A percentile compares a stretch with the other conserved stretches of the same genome.
phyloP scores from a whole-genome alignment of 2,113 vertebrate species.

The Rhea americana region DNA sequence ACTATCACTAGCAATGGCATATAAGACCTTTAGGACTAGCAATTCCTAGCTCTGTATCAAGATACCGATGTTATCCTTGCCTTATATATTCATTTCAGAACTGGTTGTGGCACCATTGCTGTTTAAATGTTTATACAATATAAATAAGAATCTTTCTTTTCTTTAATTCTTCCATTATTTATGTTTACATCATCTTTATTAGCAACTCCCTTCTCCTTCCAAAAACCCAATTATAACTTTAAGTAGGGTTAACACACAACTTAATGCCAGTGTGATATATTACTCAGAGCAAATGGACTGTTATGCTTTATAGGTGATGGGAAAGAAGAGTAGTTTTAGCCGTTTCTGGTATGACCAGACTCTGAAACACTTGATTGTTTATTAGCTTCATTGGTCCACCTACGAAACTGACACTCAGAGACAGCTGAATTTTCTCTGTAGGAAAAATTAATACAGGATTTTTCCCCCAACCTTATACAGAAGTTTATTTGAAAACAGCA shows the following conservation, averaged over 20 bases:
- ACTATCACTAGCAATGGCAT: rapidly evolving
- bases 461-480: background rate
- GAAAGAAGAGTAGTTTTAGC: background rate
- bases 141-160: background rate
- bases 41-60: background rate
- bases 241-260: background rate
- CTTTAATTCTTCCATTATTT: background rate
- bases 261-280: background rate
- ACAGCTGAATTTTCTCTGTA: background rate
- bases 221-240: background rate
- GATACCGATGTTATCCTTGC: background rate
- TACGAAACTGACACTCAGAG: background rate
- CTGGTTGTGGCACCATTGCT: background rate
- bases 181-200: background rate
- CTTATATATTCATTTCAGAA: rapidly evolving
- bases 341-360: background rate
- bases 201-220: background rate
- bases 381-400: background rate
- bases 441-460: rapidly evolving
- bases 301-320: background rate
- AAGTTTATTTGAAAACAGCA: background rate
- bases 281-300: background rate
- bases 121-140: background rate
- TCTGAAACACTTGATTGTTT: background rate
- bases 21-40: background rate